Evolutionary conservation across 2,113 vertebrate genomes (phyloP).

Genomic region (Sapayoa aenigma): DNA sequence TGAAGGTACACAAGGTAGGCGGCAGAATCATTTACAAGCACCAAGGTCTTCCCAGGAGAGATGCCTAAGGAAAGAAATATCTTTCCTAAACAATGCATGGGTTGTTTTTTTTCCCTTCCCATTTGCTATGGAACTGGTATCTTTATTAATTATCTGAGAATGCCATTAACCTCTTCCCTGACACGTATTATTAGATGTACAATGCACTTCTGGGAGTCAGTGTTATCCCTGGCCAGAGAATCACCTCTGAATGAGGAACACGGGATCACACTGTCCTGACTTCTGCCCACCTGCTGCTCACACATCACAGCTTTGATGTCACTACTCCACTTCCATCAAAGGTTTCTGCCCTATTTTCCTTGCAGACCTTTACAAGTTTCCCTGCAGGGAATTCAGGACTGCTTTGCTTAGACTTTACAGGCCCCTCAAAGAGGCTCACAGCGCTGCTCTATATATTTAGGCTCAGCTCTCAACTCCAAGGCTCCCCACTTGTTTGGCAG

Average conservation of each 20-base stretch:
- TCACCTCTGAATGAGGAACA: neutral
- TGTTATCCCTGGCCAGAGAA: neutral
- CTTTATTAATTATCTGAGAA: neutral
- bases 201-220: neutral
- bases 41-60: constrained; percentile 17
- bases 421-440: neutral
- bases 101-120: neutral
- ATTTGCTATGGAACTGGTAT: neutral
- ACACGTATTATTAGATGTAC: neutral
- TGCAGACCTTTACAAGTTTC: neutral
- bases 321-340: neutral
- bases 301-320: neutral
- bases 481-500: constrained; percentile 28
- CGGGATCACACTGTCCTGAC: neutral
- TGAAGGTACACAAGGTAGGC: constrained; percentile 17
- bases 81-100: neutral
- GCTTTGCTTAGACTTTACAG: neutral
- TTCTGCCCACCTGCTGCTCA: neutral
- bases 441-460: neutral
- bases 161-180: neutral
- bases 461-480: neutral
- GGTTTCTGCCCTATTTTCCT: neutral
- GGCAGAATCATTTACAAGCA: neutral
- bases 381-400: neutral
- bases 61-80: constrained; percentile 17